A percentile compares a stretch with the other conserved stretches of the same genome.
These are phyloP conservation scores for Ammodytes dubius DNA, from an alignment of 2,113 vertebrate species.

Conservation along the genomic window DNA sequence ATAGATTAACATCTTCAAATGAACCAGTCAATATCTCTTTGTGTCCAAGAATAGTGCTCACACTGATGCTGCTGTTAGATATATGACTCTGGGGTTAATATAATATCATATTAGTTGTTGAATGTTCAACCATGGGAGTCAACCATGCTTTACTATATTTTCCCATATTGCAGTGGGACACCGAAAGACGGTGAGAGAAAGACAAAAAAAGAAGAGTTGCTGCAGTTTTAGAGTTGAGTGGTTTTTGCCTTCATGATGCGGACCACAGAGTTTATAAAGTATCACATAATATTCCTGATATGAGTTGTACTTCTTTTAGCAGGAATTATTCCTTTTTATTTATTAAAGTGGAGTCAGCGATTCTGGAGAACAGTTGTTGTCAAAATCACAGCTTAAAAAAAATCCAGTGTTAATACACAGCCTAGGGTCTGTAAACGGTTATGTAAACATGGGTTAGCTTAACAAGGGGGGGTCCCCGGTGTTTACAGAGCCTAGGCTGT, in stretches of 20 bases:
- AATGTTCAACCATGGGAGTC: no score
- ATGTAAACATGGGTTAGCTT: no score
- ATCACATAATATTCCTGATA: neutral
- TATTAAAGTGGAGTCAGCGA: no score
- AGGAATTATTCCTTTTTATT: neutral
- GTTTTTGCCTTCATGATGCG: neutral
- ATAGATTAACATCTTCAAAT: conserved; percentile 18
- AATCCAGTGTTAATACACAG: no score
- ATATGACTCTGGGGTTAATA: neutral
- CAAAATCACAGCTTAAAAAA: no score
- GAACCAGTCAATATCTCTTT: neutral
- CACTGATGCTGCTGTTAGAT: conserved; percentile 7
- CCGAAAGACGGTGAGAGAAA: conserved; percentile 24
- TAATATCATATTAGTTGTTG: no score
- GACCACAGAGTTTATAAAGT: neutral
- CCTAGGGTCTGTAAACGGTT: no score
- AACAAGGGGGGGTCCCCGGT: no score
- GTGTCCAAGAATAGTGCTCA: neutral
- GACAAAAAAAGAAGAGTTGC: conserved; percentile 17
- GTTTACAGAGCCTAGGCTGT: no score
- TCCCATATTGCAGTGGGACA: conserved; percentile 36
- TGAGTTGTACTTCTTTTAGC: neutral
- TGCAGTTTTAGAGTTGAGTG: conserved; percentile 9
- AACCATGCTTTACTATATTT: no score
- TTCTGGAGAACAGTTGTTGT: no score